These are phyloP conservation scores for Ectropis crepuscularia DNA, from an alignment of 2,888 invertebrate species.

Conservation along the genomic window DNA sequence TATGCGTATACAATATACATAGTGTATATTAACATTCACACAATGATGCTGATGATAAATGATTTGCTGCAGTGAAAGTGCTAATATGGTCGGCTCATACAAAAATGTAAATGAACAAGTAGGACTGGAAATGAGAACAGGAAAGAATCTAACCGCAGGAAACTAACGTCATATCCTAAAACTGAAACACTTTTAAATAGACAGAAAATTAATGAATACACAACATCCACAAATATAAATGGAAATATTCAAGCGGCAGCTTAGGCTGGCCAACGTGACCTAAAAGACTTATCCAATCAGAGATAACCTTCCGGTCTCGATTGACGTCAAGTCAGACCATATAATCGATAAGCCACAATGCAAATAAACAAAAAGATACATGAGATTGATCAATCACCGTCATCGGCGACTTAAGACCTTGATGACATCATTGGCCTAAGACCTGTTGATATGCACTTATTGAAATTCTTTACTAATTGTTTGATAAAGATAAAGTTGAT, in stretches of 20 bases:
- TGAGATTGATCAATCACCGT: conserved; percentile 63
- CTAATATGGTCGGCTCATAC: too few species aligned
- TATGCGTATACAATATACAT: too few species aligned
- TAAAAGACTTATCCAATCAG: conserved; percentile 44
- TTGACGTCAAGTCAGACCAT: conserved; percentile 68
- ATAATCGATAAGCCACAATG: conserved; percentile 66
- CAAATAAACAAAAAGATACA: conserved; percentile 70
- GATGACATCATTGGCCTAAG: conserved; percentile 25
- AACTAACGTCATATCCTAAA: too few species aligned
- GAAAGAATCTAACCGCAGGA: too few species aligned
- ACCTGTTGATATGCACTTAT: conserved; percentile 26
- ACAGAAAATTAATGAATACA: not conserved
- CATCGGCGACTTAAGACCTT: conserved; percentile 52
- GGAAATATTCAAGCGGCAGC: not conserved
- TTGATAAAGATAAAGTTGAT: too few species aligned
- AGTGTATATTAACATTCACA: too few species aligned
- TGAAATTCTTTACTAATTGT: conserved; percentile 21
- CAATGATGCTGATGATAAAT: too few species aligned
- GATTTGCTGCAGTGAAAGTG: too few species aligned
- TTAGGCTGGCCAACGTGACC: conserved; percentile 31
- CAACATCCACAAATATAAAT: too few species aligned
- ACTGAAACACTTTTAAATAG: too few species aligned
- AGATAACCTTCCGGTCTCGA: conserved; percentile 68
- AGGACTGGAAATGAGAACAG: too few species aligned
- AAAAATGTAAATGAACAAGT: too few species aligned